These are phyloP conservation scores for Tortricodes alternella DNA, from an alignment of 2,888 invertebrate genomes.

Conservation along the genomic window DNA sequence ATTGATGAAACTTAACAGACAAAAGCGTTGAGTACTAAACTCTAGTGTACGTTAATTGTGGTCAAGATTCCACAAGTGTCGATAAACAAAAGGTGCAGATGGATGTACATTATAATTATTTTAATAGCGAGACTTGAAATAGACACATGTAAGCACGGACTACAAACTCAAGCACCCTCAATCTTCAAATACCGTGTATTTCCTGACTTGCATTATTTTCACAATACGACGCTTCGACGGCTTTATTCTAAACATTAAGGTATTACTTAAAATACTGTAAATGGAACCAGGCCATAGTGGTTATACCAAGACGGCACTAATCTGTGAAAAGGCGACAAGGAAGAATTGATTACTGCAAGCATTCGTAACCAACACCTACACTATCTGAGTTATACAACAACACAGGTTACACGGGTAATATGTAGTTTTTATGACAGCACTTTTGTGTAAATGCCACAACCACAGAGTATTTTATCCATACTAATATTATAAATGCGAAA, in stretches of 20 bases:
- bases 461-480: conserved; percentile 41
- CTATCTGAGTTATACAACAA: conserved; percentile 51
- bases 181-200: background rate
- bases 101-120: background rate
- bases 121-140: background rate
- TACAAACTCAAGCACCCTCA: background rate
- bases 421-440: conserved; percentile 47
- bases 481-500: no score
- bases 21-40: conserved; percentile 35
- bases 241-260: no score
- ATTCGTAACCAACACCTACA: conserved; percentile 53
- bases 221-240: no score
- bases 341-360: conserved; percentile 63
- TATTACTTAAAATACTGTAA: no score
- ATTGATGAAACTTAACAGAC: conserved; percentile 61
- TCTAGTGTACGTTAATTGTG: conserved; percentile 19
- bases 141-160: background rate
- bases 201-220: conserved; percentile 12
- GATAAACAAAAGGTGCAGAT: conserved; percentile 2
- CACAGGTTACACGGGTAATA: conserved; percentile 41
- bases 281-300: no score
- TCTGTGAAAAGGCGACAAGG: conserved; percentile 52
- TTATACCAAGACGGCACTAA: conserved; percentile 46
- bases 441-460: conserved; percentile 52
- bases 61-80: conserved; percentile 2